Percentiles rank a stretch among this genome's conserved stretches.
These are phyloP conservation scores for Eolophus roseicapilla DNA, from an alignment of 2,113 vertebrate genomes.

Conservation along the genomic window DNA sequence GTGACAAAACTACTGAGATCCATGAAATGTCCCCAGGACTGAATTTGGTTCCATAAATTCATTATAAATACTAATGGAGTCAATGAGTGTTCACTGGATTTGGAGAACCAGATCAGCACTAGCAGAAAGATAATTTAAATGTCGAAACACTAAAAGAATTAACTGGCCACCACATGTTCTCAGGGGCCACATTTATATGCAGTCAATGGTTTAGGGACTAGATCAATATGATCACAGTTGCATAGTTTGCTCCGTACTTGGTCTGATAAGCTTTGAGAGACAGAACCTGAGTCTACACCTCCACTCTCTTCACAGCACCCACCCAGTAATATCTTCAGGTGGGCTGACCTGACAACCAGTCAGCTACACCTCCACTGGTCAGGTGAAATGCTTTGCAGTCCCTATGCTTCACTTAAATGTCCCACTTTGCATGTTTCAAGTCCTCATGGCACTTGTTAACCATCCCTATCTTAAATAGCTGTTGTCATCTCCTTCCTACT, in stretches of 20 bases:
- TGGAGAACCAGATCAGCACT: background rate
- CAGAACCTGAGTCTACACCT: background rate
- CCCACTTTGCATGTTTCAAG: background rate
- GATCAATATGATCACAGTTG: background rate
- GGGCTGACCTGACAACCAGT: background rate
- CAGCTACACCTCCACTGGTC: background rate
- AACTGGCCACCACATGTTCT: background rate
- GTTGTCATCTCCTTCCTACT: slow-evolving; percentile 2
- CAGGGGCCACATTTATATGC: background rate
- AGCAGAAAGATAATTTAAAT: background rate
- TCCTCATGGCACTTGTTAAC: background rate
- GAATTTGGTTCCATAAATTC: background rate
- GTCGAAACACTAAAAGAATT: background rate
- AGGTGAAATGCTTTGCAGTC: background rate
- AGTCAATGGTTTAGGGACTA: accelerated
- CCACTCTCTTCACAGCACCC: background rate
- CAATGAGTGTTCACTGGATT: background rate
- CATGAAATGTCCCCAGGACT: background rate
- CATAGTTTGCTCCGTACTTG: background rate
- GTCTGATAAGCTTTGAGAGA: background rate
- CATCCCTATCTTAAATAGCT: background rate
- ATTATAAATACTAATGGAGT: background rate
- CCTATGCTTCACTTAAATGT: background rate
- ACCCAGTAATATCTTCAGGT: background rate
- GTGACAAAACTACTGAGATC: background rate